Evolutionary conservation across 2,888 invertebrate genomes (phyloP), one percentile per base, ranked within the genome.

Genomic region (Tinea pellionella): DNA sequence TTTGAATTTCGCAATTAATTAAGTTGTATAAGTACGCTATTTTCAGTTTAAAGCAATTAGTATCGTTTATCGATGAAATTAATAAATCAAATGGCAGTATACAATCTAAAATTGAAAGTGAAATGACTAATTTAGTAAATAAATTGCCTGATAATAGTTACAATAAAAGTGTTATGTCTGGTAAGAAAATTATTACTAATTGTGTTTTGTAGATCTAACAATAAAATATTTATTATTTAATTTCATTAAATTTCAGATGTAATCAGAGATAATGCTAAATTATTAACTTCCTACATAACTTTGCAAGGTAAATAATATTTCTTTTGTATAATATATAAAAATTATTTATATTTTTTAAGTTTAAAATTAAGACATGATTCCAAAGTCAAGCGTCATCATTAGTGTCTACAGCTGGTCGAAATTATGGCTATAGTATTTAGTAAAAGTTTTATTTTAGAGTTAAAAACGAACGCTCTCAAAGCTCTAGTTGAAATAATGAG

Each of bases 381-480:
- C n/a, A 6, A 24, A 24, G 24, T 24, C 24, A 24, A 6, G n/a
- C n/a, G n/a, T n/a, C n/a, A n/a, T n/a, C n/a, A n/a, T n/a, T n/a
- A n/a, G n/a, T n/a, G n/a, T n/a, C n/a, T n/a, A n/a, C n/a, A n/a
- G n/a, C n/a, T n/a, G n/a, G n/a, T n/a, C n/a, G n/a, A n/a, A n/a
- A n/a, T n/a, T n/a, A n/a, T n/a, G n/a, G n/a, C n/a, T n/a, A n/a
- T 24, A 24, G 3, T 24, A 24, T 24, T 24, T 6, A 24, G 2
- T 3, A 24, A 24, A 6, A 24, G 24, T 2, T 24, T 24, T 24
- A 24, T n/a, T 61, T 15, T 61, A 83, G 85, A 67, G 24, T 74
- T 73, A 63, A 82, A 77, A 64, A 78, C 79, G 0, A 72, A 75
- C 65, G 77, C 74, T 0, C 65, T 85, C 1, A 75, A 77, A 57